Base-by-base conservation (phyloP, 2,888 invertebrate species). In the Noctua janthina region DNA sequence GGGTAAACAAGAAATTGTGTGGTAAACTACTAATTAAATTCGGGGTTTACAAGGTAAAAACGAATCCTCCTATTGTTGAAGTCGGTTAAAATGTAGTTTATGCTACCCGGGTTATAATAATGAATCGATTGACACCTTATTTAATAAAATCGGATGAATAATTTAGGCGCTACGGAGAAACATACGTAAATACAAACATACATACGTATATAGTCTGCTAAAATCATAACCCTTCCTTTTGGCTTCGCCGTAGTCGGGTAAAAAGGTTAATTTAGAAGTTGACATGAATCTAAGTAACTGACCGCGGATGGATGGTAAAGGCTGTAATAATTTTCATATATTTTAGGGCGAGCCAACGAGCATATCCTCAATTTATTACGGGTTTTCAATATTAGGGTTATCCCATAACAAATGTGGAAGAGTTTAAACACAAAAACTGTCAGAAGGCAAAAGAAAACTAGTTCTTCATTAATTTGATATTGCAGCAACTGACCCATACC, bases 341-440 rank as follows among this genome's bases (percentile, higher is more conserved):
- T 70, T 78, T 69, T 62, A 62, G 23, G 77, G 59, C 4, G 17
- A 59, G 11, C 39, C 17, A 76, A 76, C 68, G 67, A 59, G 39
- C 59, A 43, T 78, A 59, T 68, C 39, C 17, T 72, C 68, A 72
- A 83, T 73, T 78, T 46, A 72, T 73, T 83, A 69, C 2, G 35
- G 51, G 35, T 78, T 83, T 78, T 75, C 75, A 73, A 82, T 83
- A 75, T 75, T 73, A 39, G 15, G 72, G 43, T 75, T 77, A 70
- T 75, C 54, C 75, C 43, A 17, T n/a, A 75, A 67, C 29, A 46
- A 29, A 72, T 39, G 29, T 6, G 29, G 64, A 64, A 80, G 29
- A 71, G 54, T 35, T 62, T 17, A 4, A 49, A 35, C 5, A n/a
- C 15, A 78, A 39, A 35, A 39, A 72, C 2, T 20, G 0, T 3